Evolutionary conservation across 2,888 invertebrate species (phyloP).

Genomic region (Plebejus anna): DNA sequence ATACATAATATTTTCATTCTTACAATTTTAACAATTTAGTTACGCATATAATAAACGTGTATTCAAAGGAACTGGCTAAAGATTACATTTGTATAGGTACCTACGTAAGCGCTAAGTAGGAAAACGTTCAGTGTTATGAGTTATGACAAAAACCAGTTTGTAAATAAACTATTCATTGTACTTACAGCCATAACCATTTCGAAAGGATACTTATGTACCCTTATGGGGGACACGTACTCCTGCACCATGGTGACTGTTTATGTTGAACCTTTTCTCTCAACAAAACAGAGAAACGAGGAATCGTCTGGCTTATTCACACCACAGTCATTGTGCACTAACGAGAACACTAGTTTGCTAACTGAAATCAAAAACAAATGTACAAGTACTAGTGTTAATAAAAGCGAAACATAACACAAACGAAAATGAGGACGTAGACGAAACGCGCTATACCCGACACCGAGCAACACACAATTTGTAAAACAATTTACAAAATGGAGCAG

Average conservation of each 20-base stretch:
- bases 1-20: too few relatives aligned
- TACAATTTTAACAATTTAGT: not conserved
- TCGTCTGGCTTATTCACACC: slow-evolving; percentile 52
- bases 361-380: slow-evolving; percentile 25
- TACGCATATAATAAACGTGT: not conserved
- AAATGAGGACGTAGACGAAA: slow-evolving; percentile 54
- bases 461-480: slow-evolving; percentile 37
- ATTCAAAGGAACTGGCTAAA: not conserved
- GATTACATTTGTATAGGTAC: not conserved
- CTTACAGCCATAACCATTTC: slow-evolving; percentile 97
- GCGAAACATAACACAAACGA: slow-evolving; percentile 52
- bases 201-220: slow-evolving; percentile 97
- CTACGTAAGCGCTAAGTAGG: not conserved
- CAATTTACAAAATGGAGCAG: slow-evolving; percentile 49
- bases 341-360: slow-evolving; percentile 32
- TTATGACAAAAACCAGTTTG: slow-evolving; percentile 8
- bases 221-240: slow-evolving; percentile 95
- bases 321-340: slow-evolving; percentile 55
- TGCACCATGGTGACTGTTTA: slow-evolving; percentile 89
- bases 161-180: slow-evolving; percentile 45
- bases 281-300: slow-evolving; percentile 53
- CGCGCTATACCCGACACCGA: slow-evolving; percentile 37
- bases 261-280: slow-evolving; percentile 41
- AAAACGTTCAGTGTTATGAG: not conserved
- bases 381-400: slow-evolving; percentile 17